A percentile compares a stretch with the other conserved stretches of the same genome.
Conservation (phyloP, 2,888 invertebrate species). For the Chaetogeoica ovagalla region DNA sequence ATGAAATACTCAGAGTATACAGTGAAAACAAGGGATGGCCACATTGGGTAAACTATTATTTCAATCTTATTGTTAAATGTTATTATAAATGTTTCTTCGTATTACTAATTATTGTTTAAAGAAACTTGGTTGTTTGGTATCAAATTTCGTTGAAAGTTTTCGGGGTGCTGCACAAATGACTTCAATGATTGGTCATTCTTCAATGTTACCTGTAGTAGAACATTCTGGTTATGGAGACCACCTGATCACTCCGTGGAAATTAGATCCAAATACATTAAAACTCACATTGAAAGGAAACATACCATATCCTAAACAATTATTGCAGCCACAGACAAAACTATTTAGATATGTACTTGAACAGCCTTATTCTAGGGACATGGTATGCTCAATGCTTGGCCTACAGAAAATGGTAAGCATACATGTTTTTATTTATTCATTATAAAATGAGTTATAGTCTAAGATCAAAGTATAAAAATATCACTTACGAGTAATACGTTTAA, state of each 20-base stretch:
- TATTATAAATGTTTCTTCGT: background rate
- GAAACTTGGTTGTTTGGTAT: slow-evolving; percentile 83
- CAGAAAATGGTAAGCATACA: slow-evolving; percentile 75
- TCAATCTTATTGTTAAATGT: background rate
- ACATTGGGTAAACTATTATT: slow-evolving; percentile 74
- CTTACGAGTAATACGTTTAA: no score
- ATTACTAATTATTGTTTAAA: slow-evolving; percentile 58
- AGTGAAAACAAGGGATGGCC: slow-evolving; percentile 80
- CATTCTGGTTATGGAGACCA: slow-evolving; percentile 89
- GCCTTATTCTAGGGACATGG: slow-evolving; percentile 94
- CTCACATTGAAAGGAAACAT: slow-evolving; percentile 72
- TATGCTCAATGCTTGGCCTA: slow-evolving; percentile 89
- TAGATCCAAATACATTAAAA: slow-evolving; percentile 80
- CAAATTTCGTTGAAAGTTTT: slow-evolving; percentile 90
- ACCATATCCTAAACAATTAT: slow-evolving; percentile 84
- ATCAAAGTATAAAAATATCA: no score
- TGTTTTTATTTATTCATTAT: slow-evolving; percentile 44
- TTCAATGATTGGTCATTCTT: slow-evolving; percentile 84
- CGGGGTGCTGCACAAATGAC: slow-evolving; percentile 94
- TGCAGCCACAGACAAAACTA: slow-evolving; percentile 85
- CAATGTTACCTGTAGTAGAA: slow-evolving; percentile 92
- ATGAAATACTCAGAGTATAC: slow-evolving; percentile 89
- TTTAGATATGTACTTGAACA: slow-evolving; percentile 89
- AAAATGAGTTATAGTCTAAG: no score
- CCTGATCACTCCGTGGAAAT: slow-evolving; percentile 87